These are phyloP conservation scores for Lynx canadensis DNA, from an alignment of 2,113 vertebrate species.

Conservation along the genomic window DNA sequence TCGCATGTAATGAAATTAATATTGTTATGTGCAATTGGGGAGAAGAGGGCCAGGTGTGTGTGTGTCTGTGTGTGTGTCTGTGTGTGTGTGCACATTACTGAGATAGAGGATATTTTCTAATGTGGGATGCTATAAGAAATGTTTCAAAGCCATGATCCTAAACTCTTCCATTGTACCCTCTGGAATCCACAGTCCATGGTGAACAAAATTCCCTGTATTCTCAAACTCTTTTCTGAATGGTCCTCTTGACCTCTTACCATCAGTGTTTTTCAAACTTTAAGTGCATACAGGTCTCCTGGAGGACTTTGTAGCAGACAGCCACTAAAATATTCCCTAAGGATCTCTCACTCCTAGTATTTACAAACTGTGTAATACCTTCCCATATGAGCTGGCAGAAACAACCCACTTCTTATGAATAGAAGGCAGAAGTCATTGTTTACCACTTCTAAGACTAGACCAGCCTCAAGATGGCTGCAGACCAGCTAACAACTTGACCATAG, in stretches of 20 bases:
- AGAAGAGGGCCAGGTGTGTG: not conserved
- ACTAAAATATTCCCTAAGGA: not conserved
- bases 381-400: not conserved
- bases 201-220: not conserved
- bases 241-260: not conserved
- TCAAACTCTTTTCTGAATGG: not conserved
- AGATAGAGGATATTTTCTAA: not conserved
- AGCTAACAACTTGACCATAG: not conserved
- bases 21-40: not conserved
- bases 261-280: not conserved
- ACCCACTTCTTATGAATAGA: not conserved
- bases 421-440: not conserved
- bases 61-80: not conserved
- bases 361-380: not conserved
- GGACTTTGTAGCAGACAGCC: not conserved
- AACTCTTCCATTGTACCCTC: not conserved
- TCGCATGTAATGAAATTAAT: not conserved
- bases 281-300: not conserved
- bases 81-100: not conserved
- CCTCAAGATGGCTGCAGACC: not conserved
- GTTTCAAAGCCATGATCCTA: not conserved
- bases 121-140: not conserved
- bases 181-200: not conserved
- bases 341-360: not conserved
- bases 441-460: not conserved